These are phyloP conservation scores for Eristalis tenax DNA, from an alignment of 2,888 invertebrate genomes.

Conservation along the genomic window DNA sequence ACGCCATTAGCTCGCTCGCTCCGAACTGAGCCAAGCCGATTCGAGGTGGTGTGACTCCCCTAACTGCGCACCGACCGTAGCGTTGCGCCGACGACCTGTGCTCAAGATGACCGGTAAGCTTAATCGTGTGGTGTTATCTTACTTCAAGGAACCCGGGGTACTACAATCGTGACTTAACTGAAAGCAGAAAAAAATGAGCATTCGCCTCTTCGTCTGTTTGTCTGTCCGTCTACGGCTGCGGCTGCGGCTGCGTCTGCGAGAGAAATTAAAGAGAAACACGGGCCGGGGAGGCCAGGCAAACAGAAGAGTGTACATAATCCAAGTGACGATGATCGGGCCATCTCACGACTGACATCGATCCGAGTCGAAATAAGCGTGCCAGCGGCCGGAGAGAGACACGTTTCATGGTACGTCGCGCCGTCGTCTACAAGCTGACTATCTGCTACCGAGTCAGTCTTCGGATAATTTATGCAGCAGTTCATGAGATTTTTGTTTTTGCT, in stretches of 20 bases:
- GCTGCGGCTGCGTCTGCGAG: slow-evolving; percentile 31
- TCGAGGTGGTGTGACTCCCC: background rate
- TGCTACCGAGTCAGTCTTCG: slow-evolving; percentile 57
- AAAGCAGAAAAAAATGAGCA: slow-evolving; percentile 22
- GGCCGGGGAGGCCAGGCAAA: slow-evolving; percentile 4
- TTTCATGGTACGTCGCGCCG: slow-evolving; percentile 27
- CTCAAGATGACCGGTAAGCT: slow-evolving; percentile 62
- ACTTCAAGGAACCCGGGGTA: slow-evolving; percentile 52
- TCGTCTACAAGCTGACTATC: slow-evolving; percentile 51
- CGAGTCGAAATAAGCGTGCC: slow-evolving; percentile 72
- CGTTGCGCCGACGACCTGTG: background rate
- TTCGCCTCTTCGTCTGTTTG: background rate
- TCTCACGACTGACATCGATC: slow-evolving; percentile 72
- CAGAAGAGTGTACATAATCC: slow-evolving; percentile 41
- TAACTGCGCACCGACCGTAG: background rate
- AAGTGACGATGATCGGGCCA: slow-evolving; percentile 71
- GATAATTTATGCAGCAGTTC: slow-evolving; percentile 68
- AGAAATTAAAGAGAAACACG: slow-evolving; percentile 60
- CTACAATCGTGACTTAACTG: slow-evolving; percentile 64
- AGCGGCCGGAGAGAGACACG: slow-evolving; percentile 57
- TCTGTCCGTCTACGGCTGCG: slow-evolving; percentile 33
- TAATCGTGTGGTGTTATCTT: slow-evolving; percentile 71
- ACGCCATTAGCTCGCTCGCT: slow-evolving; percentile 59
- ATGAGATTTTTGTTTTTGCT: slow-evolving; percentile 17
- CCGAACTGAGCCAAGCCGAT: slow-evolving; percentile 12